Conservation (phyloP, 2,113 vertebrate species). For the Malurus elegans region DNA sequence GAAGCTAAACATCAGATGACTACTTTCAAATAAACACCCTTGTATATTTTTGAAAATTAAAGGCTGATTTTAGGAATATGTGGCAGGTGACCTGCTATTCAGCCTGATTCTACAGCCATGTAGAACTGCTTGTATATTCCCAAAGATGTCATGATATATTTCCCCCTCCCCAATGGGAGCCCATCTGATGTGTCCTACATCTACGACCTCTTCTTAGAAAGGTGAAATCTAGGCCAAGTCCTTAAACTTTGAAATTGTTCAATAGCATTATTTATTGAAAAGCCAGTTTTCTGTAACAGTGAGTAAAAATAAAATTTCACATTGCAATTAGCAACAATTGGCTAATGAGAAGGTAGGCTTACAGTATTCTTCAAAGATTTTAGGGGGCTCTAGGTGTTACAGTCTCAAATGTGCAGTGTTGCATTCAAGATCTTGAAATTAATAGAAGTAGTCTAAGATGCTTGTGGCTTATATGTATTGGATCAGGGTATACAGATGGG, state of each 20-base stretch:
- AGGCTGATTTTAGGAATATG: background rate
- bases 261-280: background rate
- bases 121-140: background rate
- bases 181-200: conserved; percentile 1
- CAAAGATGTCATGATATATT: background rate
- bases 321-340: background rate
- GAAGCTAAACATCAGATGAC: background rate
- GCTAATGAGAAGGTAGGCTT: background rate
- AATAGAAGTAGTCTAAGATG: background rate
- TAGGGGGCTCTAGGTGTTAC: background rate
- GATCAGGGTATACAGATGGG: background rate
- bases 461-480: background rate
- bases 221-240: background rate
- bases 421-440: background rate
- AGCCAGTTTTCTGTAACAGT: background rate
- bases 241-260: background rate
- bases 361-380: background rate
- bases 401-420: background rate
- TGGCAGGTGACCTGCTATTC: background rate
- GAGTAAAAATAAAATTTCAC: background rate
- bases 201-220: background rate
- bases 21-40: background rate
- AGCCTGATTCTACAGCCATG: background rate
- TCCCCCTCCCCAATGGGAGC: background rate
- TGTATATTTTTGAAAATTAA: background rate